Percentiles rank a stretch among this genome's conserved stretches.
Conservation (phyloP, 2,113 vertebrate species). For the Phoxinus phoxinus region DNA sequence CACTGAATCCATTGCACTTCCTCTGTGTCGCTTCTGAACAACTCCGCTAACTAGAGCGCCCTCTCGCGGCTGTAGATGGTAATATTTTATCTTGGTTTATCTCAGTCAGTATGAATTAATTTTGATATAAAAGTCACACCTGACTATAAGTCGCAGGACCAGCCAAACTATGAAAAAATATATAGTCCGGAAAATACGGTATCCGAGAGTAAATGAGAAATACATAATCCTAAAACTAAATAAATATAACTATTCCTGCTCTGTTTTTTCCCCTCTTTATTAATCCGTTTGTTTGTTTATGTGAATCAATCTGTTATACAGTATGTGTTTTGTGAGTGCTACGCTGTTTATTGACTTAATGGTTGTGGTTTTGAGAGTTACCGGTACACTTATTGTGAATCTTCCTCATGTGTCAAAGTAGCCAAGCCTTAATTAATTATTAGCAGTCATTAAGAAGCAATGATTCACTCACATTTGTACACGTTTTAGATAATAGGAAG, state of each 20-base stretch:
- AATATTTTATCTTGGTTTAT: too few species aligned
- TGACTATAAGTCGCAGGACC: too few species aligned
- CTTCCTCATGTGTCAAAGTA: neutral
- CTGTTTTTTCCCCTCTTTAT: neutral
- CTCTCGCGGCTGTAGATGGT: too few species aligned
- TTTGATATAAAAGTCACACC: too few species aligned
- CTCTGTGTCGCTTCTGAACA: too few species aligned
- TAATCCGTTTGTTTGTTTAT: neutral
- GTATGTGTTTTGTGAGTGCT: neutral
- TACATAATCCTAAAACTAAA: neutral
- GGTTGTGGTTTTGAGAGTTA: neutral
- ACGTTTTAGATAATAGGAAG: neutral
- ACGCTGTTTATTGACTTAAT: neutral
- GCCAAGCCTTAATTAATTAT: neutral
- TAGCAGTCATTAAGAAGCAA: slow-evolving; percentile 53
- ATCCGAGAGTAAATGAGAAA: neutral
- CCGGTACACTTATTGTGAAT: neutral
- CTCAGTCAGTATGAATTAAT: too few species aligned
- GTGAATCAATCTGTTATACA: neutral
- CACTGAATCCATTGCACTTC: too few species aligned
- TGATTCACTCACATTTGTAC: neutral
- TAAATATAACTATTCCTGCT: neutral
- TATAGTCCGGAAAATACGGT: too few species aligned
- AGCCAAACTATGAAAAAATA: too few species aligned
- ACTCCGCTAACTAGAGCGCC: too few species aligned